phyloP scores from a whole-genome alignment of 2,888 invertebrate species.

The Ochropleura leucogaster region DNA sequence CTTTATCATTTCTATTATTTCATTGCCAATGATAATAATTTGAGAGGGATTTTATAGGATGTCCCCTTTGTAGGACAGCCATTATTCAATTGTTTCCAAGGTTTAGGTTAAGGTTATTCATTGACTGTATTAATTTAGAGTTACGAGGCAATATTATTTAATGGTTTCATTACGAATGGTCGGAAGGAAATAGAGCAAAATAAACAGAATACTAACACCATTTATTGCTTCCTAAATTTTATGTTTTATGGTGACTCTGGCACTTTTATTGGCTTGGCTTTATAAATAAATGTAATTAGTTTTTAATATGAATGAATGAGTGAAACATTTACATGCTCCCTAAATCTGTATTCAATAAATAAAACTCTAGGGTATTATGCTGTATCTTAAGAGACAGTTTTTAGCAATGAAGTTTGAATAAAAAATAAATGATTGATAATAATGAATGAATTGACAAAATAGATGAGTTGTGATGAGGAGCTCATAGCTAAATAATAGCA shows the following conservation, averaged over 20 bases:
- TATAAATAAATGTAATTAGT: conserved; percentile 26
- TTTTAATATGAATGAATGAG: conserved; percentile 4
- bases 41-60: conserved; percentile 63
- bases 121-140: conserved; percentile 49
- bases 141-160: conserved; percentile 53
- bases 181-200: conserved; percentile 40
- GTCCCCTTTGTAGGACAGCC: conserved; percentile 58
- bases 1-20: conserved; percentile 49
- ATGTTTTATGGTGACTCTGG: conserved; percentile 31
- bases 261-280: conserved; percentile 38
- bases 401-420: too few species aligned
- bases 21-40: conserved; percentile 59
- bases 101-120: conserved; percentile 67
- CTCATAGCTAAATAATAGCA: too few species aligned
- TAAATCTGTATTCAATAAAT: too few species aligned
- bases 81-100: conserved; percentile 72
- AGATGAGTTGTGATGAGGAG: too few species aligned
- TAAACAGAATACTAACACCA: conserved; percentile 20
- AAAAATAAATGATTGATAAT: too few species aligned
- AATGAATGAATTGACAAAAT: too few species aligned
- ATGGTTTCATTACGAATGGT: conserved; percentile 54
- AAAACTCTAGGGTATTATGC: too few species aligned
- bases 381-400: too few species aligned
- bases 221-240: conserved; percentile 52
- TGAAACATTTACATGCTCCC: too few species aligned